Base-by-base conservation (phyloP, 2,888 invertebrate species). In the Nomada hirtipes region DNA sequence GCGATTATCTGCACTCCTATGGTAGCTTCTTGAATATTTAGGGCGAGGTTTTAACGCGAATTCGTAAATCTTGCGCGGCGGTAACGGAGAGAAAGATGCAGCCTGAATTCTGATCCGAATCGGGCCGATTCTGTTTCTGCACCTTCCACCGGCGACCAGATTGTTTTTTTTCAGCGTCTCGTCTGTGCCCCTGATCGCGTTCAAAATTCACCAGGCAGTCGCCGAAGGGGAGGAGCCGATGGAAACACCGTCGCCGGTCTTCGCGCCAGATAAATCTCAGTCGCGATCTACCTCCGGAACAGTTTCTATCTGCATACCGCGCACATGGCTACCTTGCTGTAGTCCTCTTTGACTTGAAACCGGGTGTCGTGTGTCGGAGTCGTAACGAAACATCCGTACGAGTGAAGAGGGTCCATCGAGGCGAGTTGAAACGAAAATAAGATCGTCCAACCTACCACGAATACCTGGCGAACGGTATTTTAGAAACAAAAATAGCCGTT, bases 221-320 rank as follows among this genome's bases (percentile, higher is more conserved):
- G 70, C 73, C 82, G 57, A 87, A 76, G 59, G 72, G 76, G 77
- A 76, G 79, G 75, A 76, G 67, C 59, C 57, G 59, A 44, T 73
- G 81, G 84, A 75, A 87, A 83, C 86, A 79, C 76, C 82, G 84
- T 79, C 73, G 77, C 74, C 68, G 75, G 74, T 76, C 82, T 79
- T 83, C 84, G 80, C 78, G 82, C 82, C 76, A 84, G 89, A 90
- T 90, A 90, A 90, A 90, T 90, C 90, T 88, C 84, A 82, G 85
- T 87, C 88, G 86, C 87, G 89, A 90, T 90, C 86, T 86, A 85
- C 86, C 80, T 83, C 78, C 83, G 78, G 79, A 83, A 84, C 86
- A 82, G 83, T 80, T 83, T 84, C 88, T 86, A 87, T 86, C 86
- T 79, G 42, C 63, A 61, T 53, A 70, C 52, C 42, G 36, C 60